phyloP scores from a whole-genome alignment of 2,797 vertebrate genomes.

The Discoglossus pictus region DNA sequence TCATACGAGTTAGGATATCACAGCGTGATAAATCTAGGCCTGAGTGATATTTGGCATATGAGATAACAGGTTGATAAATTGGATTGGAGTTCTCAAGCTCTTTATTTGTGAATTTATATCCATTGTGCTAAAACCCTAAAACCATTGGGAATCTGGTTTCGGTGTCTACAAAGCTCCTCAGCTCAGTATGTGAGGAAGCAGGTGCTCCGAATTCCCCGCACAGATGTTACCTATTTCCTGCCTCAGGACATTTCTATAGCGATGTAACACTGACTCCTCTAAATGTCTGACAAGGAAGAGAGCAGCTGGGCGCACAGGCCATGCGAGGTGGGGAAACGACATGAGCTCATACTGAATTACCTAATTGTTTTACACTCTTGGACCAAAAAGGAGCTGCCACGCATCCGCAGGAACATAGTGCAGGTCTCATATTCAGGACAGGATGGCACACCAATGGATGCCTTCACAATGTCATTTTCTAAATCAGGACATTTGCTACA shows the following conservation, averaged over 20 bases:
- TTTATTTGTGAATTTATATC: too few species aligned
- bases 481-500: too few species aligned
- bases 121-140: too few species aligned
- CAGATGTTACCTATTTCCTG: conserved; percentile 55
- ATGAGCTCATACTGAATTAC: conserved; percentile 33
- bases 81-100: too few species aligned
- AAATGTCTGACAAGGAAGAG: conserved; percentile 37
- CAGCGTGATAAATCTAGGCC: too few species aligned
- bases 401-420: too few species aligned
- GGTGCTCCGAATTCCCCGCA: conserved; percentile 52
- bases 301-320: conserved; percentile 48
- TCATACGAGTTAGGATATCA: too few species aligned
- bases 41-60: too few species aligned
- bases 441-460: not conserved
- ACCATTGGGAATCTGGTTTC: too few species aligned
- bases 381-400: not conserved
- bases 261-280: conserved; percentile 47
- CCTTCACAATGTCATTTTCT: not conserved
- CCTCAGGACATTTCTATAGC: conserved; percentile 24
- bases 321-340: conserved; percentile 17
- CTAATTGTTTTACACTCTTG: conserved; percentile 25
- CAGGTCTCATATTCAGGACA: too few species aligned
- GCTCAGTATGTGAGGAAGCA: conserved; percentile 54
- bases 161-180: too few species aligned
- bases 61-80: too few species aligned